Percentiles rank a stretch among this genome's conserved stretches.
These are phyloP conservation scores for Drosophila leonis DNA, from an alignment of 2,888 invertebrate species.

Conservation along the genomic window DNA sequence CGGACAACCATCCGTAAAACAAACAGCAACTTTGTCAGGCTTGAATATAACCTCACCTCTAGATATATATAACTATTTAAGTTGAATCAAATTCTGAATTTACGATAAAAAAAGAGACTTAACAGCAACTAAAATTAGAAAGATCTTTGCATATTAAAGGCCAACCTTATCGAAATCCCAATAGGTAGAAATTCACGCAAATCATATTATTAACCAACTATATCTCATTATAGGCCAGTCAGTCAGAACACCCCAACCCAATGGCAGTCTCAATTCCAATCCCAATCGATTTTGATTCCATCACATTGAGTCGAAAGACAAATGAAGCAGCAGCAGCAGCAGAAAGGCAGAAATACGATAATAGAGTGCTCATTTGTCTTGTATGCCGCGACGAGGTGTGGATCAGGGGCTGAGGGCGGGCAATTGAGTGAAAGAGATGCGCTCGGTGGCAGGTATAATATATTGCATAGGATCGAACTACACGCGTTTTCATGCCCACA, in stretches of 20 bases:
- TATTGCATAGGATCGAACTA: conserved; percentile 61
- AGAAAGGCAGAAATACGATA: conserved; percentile 77
- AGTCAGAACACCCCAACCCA: neutral
- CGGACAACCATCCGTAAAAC: neutral
- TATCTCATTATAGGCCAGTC: neutral
- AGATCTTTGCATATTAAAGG: neutral
- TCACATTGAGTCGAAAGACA: conserved; percentile 62
- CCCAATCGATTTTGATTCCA: conserved; percentile 30
- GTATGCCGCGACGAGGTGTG: conserved; percentile 46
- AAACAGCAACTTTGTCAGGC: too few species aligned
- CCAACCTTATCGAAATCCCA: neutral
- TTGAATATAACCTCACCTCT: neutral
- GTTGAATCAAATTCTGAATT: neutral
- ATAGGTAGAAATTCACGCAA: neutral
- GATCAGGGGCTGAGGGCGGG: neutral
- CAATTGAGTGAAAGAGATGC: conserved; percentile 39
- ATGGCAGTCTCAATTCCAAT: neutral
- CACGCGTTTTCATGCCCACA: conserved; percentile 72
- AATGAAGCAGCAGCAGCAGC: conserved; percentile 75
- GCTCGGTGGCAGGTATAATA: conserved; percentile 69
- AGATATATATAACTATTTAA: neutral
- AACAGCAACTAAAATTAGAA: neutral
- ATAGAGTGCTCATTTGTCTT: conserved; percentile 79
- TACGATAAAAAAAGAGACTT: neutral
- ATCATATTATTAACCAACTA: neutral